Percentiles rank a stretch among this genome's conserved stretches.
These are phyloP conservation scores for Coenonympha glycerion DNA, from an alignment of 2,888 invertebrate species.

Conservation along the genomic window DNA sequence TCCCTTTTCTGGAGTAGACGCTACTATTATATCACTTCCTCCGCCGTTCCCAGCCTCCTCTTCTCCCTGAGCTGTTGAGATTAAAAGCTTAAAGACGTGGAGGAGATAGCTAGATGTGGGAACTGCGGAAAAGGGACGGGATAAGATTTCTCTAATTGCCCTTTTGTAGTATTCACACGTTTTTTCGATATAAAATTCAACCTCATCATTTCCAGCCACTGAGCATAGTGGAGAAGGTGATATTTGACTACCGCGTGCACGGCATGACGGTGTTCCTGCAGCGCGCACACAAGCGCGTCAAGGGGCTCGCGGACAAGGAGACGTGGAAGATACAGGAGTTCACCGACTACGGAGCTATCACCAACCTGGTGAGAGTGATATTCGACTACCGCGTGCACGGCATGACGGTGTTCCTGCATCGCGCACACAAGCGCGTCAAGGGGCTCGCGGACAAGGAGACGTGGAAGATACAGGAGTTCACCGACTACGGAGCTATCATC, in stretches of 20 bases:
- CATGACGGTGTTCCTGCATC: conserved; percentile 88
- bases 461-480: conserved; percentile 90
- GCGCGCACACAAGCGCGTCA: conserved; percentile 86
- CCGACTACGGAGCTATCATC: conserved; percentile 90
- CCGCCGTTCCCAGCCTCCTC: no score
- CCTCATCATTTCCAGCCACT: conserved; percentile 72
- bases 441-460: conserved; percentile 83
- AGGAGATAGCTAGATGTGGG: no score
- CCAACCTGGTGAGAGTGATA: conserved; percentile 87
- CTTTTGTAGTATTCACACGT: no score
- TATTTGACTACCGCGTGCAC: conserved; percentile 90
- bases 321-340: conserved; percentile 91
- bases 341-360: conserved; percentile 89
- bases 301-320: conserved; percentile 82
- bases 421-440: conserved; percentile 86
- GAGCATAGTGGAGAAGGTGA: conserved; percentile 87
- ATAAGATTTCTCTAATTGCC: no score
- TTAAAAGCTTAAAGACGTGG: no score
- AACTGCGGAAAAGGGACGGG: no score
- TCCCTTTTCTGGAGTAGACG: no score
- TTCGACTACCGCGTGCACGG: conserved; percentile 92
- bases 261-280: conserved; percentile 90
- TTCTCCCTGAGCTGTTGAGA: no score
- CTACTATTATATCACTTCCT: no score
- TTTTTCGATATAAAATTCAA: not conserved